These are phyloP conservation scores for Ochropleura leucogaster DNA, from an alignment of 2,888 invertebrate genomes.

Conservation along the genomic window DNA sequence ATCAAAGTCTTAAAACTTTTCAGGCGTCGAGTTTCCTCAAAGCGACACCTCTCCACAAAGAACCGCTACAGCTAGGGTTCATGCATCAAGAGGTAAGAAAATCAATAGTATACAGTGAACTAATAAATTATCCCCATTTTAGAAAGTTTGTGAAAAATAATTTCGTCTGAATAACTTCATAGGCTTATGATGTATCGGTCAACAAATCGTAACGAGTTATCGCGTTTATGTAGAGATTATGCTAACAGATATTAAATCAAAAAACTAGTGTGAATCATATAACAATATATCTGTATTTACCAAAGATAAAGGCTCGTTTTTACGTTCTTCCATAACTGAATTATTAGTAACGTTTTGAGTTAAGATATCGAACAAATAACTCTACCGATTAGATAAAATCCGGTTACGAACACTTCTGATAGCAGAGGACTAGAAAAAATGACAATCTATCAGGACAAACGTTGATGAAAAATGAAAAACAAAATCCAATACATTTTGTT, in stretches of 20 bases:
- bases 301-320: not conserved
- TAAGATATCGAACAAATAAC: not conserved
- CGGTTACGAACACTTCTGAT: not conserved
- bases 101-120: not conserved
- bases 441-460: not conserved
- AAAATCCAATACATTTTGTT: not conserved
- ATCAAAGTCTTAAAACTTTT: conserved; percentile 79
- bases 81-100: conserved; percentile 71
- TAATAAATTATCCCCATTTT: not conserved
- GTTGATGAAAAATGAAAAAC: not conserved
- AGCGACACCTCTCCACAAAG: conserved; percentile 64
- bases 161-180: not conserved
- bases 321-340: not conserved
- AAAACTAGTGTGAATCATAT: not conserved
- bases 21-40: conserved; percentile 63
- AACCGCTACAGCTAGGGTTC: conserved; percentile 60
- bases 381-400: not conserved
- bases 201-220: not conserved
- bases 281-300: not conserved
- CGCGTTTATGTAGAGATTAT: not conserved
- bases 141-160: not conserved
- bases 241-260: not conserved
- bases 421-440: not conserved
- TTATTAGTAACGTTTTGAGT: not conserved
- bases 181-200: not conserved